Base-by-base conservation (phyloP, 2,113 vertebrate species). In the Syngnathus scovelli region DNA sequence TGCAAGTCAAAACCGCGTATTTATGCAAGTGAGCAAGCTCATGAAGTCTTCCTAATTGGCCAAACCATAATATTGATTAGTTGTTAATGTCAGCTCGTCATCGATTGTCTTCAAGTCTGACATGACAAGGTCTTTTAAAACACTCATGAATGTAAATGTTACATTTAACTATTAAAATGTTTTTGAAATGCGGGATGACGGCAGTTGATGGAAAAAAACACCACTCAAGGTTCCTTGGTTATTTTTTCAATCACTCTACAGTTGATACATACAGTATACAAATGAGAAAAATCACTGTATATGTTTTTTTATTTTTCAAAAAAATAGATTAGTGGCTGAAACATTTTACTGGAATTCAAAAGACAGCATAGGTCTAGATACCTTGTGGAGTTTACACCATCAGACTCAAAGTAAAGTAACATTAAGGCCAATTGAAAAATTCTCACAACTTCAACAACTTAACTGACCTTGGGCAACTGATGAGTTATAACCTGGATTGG, bases 111-210 rank as follows among this genome's bases (percentile, higher is more conserved):
- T 58, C 55, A 59, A 66, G 38, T 10, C 71, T 87, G 86, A 85
- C 85, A 86, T 81, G 80, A 89, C 85, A 90, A 89, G 87, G 85
- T 86, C 85, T 82, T 63, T 68, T 71, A 59, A 77, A 84, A 70
- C 54, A 71, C 66, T 68, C 38, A 37, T 56, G 67, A 62, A 78
- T 77, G 69, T 70, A 72, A 83, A 79, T 77, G 15, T 58, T 67
- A 44, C 55, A 73, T 60, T 79, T 19, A 64, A 84, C 55, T 71
- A 71, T 77, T 48, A 48, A 64, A 74, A 59, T 58, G 48, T 61
- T 72, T 64, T 51, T 58, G 41, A 11, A 67, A 62, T 48, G 16
- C 13, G 41, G 49, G 21, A 55, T 52, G 39, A 7, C 19, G 19
- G 38, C 18, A 71, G 64, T 68, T 68, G 67, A 21, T 61, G 68